Percentiles rank a stretch among this genome's conserved stretches.
phyloP scores from a whole-genome alignment of 1,140 invertebrate genomes.

The Eriocheir sinensis region DNA sequence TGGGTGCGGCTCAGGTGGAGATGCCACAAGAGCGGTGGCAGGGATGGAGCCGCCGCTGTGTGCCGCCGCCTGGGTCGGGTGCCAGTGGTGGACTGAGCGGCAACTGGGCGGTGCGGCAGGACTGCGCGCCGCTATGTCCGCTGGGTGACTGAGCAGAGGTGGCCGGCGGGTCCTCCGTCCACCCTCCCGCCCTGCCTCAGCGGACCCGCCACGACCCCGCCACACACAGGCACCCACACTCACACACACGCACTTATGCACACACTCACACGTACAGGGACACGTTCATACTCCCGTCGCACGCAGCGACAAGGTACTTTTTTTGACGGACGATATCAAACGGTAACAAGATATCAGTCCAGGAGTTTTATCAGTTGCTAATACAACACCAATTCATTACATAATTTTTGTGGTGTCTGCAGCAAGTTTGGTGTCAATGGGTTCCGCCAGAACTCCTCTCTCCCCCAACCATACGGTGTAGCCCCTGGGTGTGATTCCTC shows the following conservation, averaged over 20 bases:
- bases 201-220: conserved; percentile 50
- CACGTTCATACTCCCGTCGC: conserved; percentile 42
- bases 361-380: background rate
- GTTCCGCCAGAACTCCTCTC: background rate
- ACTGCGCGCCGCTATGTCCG: conserved; percentile 67
- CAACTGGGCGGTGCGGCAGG: conserved; percentile 69
- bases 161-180: conserved; percentile 58
- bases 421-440: background rate
- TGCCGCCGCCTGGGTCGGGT: conserved; percentile 73
- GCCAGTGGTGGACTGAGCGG: conserved; percentile 76
- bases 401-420: background rate
- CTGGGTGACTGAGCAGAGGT: conserved; percentile 74
- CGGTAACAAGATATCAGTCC: background rate
- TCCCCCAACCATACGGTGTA: conserved; percentile 25
- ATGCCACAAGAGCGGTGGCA: conserved; percentile 40
- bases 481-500: conserved; percentile 40
- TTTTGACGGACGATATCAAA: background rate
- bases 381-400: background rate
- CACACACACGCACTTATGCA: conserved; percentile 57
- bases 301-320: background rate
- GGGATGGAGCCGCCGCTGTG: conserved; percentile 61
- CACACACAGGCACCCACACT: conserved; percentile 53
- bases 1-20: conserved; percentile 42
- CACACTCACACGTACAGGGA: conserved; percentile 50
- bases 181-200: conserved; percentile 60